Percentiles rank a stretch among this genome's conserved stretches.
Evolutionary conservation across 2,113 vertebrate species (phyloP).

Genomic region (Chloropsis cyanopogon): DNA sequence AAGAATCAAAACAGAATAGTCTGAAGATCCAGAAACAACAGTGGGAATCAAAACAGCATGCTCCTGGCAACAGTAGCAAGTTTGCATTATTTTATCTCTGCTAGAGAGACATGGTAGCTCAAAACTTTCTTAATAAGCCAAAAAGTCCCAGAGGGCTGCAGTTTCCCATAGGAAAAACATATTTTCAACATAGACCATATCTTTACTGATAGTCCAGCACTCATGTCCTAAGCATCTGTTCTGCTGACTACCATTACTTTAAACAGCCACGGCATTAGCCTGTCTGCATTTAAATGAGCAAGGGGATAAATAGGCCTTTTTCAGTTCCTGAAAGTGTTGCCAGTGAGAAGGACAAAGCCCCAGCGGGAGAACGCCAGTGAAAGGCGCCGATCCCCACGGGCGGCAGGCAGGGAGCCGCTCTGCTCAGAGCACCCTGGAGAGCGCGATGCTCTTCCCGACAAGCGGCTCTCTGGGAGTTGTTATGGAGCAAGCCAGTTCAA

Average conservation of each 20-base stretch:
- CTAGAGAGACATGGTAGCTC: not conserved
- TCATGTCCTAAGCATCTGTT: not conserved
- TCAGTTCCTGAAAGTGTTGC: not conserved
- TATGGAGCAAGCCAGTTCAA: not conserved
- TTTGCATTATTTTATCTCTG: not conserved
- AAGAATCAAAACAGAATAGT: not conserved
- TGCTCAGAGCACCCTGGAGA: not conserved
- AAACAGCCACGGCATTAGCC: not conserved
- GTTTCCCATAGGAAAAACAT: not conserved
- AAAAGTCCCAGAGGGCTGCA: not conserved
- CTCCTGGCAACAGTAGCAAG: not conserved
- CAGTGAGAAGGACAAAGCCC: not conserved
- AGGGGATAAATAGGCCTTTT: not conserved
- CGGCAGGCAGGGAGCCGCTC: not conserved
- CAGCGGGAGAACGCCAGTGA: accelerated
- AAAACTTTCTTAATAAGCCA: constrained; percentile 3
- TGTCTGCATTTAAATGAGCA: not conserved
- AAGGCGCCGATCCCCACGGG: accelerated
- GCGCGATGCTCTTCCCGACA: accelerated
- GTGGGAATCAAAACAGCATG: not conserved
- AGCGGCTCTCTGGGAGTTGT: accelerated
- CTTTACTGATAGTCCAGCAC: not conserved
- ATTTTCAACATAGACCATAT: not conserved
- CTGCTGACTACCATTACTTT: not conserved
- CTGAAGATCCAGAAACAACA: not conserved